phyloP scores from a whole-genome alignment of 2,888 invertebrate species.

The Nomada ferruginata region DNA sequence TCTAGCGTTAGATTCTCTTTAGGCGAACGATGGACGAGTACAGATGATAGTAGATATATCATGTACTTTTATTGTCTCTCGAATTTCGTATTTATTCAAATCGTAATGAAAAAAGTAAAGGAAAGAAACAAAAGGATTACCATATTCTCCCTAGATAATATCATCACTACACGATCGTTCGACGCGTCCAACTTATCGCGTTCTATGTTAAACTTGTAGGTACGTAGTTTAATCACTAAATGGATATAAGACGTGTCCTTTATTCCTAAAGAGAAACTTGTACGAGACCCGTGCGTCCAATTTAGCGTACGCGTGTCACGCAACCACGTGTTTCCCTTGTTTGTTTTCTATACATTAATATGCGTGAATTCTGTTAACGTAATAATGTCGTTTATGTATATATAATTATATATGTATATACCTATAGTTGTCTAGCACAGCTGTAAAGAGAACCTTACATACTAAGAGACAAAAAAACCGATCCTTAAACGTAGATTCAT shows the following conservation, averaged over 20 bases:
- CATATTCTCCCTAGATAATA: neutral
- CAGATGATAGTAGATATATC: neutral
- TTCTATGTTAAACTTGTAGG: slow-evolving; percentile 20
- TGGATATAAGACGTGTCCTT: slow-evolving; percentile 33
- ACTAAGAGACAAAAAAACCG: slow-evolving; percentile 72
- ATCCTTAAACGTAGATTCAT: slow-evolving; percentile 69
- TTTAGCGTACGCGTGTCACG: neutral
- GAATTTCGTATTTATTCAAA: neutral
- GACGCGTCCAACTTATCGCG: slow-evolving; percentile 17
- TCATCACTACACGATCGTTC: slow-evolving; percentile 30
- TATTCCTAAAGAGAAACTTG: slow-evolving; percentile 21
- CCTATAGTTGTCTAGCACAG: slow-evolving; percentile 83
- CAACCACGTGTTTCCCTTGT: neutral
- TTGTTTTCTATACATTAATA: slow-evolving; percentile 32
- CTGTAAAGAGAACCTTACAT: slow-evolving; percentile 80
- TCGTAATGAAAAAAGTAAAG: neutral
- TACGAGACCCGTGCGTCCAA: neutral
- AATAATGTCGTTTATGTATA: slow-evolving; percentile 52
- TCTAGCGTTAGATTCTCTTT: neutral
- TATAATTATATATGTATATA: slow-evolving; percentile 49
- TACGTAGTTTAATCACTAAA: slow-evolving; percentile 42
- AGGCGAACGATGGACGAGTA: neutral
- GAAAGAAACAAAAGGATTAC: neutral
- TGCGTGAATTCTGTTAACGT: slow-evolving; percentile 43
- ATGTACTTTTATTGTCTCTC: slow-evolving; percentile 30